Evolutionary conservation across 2,888 invertebrate genomes (phyloP).

Genomic region (Acanthosoma haemorrhoidale): DNA sequence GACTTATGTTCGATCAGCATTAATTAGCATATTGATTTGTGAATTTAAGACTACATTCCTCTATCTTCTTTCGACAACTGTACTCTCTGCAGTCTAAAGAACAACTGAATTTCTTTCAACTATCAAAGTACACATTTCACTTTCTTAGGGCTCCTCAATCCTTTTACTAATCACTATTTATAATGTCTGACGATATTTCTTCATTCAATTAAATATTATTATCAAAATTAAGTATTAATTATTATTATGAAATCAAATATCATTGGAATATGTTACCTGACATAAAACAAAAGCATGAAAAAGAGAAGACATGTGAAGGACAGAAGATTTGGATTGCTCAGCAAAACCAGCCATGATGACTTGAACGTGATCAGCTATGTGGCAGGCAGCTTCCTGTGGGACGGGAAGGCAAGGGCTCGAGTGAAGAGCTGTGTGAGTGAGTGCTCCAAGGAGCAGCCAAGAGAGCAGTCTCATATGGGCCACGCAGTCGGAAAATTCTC

Average conservation of each 20-base stretch:
- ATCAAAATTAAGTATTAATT: background rate
- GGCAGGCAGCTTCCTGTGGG: conserved; percentile 91
- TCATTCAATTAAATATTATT: no score
- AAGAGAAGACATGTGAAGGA: conserved; percentile 90
- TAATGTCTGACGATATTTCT: no score
- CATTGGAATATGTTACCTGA: conserved; percentile 56
- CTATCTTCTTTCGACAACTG: no score
- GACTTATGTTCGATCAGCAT: no score
- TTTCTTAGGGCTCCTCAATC: no score
- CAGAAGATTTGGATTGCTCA: conserved; percentile 87
- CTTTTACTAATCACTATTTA: no score
- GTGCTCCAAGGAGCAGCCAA: conserved; percentile 93
- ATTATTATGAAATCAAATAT: conserved; percentile 24
- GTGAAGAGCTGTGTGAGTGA: conserved; percentile 75
- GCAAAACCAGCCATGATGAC: conserved; percentile 95
- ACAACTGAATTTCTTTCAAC: no score
- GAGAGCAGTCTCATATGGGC: conserved; percentile 89
- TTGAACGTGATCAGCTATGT: conserved; percentile 96
- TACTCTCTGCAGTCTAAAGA: no score
- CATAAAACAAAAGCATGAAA: conserved; percentile 97
- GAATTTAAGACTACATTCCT: no score
- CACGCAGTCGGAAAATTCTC: conserved; percentile 93
- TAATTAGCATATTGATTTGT: no score
- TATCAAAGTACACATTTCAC: no score
- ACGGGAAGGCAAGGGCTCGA: conserved; percentile 64